Evolutionary conservation across 2,113 vertebrate species (phyloP), one percentile per base, ranked within the genome.

Genomic region (Chiloscyllium plagiosum): DNA sequence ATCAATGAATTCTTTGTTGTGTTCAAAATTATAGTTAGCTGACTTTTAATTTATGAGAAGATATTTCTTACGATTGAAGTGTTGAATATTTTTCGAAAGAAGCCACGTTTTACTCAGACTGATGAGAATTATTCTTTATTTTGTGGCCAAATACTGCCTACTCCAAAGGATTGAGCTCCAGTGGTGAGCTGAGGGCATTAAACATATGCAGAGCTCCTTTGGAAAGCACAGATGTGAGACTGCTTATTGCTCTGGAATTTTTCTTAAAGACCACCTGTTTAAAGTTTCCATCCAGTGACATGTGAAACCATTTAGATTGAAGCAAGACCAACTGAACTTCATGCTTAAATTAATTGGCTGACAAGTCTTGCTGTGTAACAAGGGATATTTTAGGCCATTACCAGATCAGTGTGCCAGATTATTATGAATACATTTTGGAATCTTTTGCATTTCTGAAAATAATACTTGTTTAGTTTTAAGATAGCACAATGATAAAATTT

Each of bases 61-160:
- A 66, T n/a, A 65, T 68, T 68, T 66, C 52, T 37, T 66, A 37
- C 19, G 1, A 93, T 93, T 93, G 89, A 93, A n/a, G 33, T 93
- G 56, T 66, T 17, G 47, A 52, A 37, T 33, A 93, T 93, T 76
- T 76, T 76, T n/a, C 19, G 20, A 92, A 93, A 37, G n/a, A 15
- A 15, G 52, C 56, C 87, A 56, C 86, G n/a, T 13, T 80, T 61
- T 61, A 33, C 56, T 61, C 52, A 61, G 24, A 80, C 0, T n/a
- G 0, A 42, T 37, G 89, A n/a, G 56, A 65, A 61, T 66, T 15
- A 66, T 66, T n/a, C 33, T 37, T 93, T 37, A 93, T 93, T 19
- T 92, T 65, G 56, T 92, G 89, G 56, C 89, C 89, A 66, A 66
- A 92, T 92, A 66, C 13, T 66, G 89, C 61, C 89, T 56, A 61